Conservation (phyloP, 2,888 invertebrate species). For the Drosophila anceps region DNA sequence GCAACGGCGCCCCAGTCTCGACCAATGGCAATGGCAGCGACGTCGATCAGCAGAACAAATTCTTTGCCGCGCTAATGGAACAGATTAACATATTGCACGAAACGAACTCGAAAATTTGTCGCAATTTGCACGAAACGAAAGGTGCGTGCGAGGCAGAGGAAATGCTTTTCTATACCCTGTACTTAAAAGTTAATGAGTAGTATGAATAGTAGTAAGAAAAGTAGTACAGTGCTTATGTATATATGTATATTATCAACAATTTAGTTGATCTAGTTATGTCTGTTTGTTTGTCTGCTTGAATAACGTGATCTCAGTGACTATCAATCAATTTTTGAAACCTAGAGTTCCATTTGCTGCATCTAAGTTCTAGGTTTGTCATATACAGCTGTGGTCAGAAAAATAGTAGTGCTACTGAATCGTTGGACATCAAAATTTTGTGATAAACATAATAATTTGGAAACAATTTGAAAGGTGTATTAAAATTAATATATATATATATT, state of each 20-base stretch:
- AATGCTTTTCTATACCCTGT: slow-evolving; percentile 5
- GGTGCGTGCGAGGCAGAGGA: slow-evolving; percentile 84
- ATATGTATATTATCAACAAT: not conserved
- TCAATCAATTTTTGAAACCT: too few species aligned
- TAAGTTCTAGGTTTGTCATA: not conserved
- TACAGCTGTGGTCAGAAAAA: too few species aligned
- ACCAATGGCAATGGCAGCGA: slow-evolving; percentile 69
- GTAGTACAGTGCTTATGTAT: too few species aligned
- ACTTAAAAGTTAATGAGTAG: too few species aligned
- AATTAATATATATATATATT: too few species aligned
- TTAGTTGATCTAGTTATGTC: not conserved
- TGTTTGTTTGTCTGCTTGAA: not conserved
- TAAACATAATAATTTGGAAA: too few species aligned
- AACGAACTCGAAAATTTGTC: slow-evolving; percentile 90
- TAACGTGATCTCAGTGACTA: not conserved
- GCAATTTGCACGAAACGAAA: slow-evolving; percentile 91
- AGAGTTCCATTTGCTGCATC: not conserved
- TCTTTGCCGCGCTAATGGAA: slow-evolving; percentile 87
- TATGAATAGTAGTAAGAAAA: too few species aligned
- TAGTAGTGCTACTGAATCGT: too few species aligned
- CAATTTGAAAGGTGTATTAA: too few species aligned
- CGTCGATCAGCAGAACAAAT: slow-evolving; percentile 83
- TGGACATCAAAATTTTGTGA: too few species aligned
- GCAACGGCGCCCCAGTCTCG: slow-evolving; percentile 13
- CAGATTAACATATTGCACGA: slow-evolving; percentile 91